Percentiles rank a stretch among this genome's conserved stretches.
Evolutionary conservation across 2,113 vertebrate species (phyloP).

Genomic region (Osmerus eperlanus): DNA sequence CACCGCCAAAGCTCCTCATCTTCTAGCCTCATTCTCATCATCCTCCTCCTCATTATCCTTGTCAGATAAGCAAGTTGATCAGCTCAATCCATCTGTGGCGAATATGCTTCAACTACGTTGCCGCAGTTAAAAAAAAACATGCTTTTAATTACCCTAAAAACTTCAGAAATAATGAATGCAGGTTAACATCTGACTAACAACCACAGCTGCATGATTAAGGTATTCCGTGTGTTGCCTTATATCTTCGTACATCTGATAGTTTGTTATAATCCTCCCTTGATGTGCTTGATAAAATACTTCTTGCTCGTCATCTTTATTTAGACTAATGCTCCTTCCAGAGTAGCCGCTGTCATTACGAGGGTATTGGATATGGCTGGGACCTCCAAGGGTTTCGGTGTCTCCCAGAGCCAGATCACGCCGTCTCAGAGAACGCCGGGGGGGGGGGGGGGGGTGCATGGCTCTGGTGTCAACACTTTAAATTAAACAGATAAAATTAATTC

Average conservation of each 20-base stretch:
- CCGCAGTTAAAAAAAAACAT: no score
- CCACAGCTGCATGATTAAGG: background rate
- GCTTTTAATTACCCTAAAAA: no score
- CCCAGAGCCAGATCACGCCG: background rate
- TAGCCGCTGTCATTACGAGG: background rate
- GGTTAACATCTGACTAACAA: no score
- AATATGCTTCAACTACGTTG: no score
- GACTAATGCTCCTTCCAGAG: background rate
- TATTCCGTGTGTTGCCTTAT: background rate
- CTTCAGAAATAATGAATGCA: no score
- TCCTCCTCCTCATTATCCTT: no score
- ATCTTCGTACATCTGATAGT: conserved; percentile 4
- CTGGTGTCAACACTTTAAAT: conserved; percentile 52
- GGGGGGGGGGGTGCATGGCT: conserved; percentile 21
- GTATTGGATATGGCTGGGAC: background rate
- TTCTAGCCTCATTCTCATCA: no score
- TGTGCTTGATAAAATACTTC: background rate
- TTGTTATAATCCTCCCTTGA: conserved; percentile 14
- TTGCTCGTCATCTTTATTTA: conserved; percentile 9
- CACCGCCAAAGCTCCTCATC: no score
- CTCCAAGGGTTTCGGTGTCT: background rate
- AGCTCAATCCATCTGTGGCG: no score
- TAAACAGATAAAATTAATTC: conserved; percentile 63
- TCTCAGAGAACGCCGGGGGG: conserved; percentile 9
- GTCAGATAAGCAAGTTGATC: no score